Evolutionary conservation across 2,797 vertebrate genomes (phyloP).

Genomic region (Spinus olivaceus): DNA sequence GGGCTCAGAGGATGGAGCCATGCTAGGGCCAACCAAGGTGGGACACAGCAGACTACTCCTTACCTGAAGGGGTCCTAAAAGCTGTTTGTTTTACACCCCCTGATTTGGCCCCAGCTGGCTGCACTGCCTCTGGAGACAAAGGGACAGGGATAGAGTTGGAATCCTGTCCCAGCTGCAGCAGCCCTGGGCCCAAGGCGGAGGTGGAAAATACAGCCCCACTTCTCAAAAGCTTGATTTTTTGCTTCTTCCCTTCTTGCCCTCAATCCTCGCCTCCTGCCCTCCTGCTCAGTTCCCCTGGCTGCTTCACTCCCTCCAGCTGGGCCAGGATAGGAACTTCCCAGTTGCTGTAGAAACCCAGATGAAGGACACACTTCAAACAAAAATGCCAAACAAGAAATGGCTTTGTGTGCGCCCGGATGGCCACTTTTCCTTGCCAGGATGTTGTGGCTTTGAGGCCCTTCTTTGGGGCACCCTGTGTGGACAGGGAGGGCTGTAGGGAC

Average conservation of each 20-base stretch:
- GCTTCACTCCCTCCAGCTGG: neutral
- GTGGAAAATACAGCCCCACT: accelerated
- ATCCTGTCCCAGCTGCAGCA: neutral
- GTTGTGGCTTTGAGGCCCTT: neutral
- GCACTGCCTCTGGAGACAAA: accelerated
- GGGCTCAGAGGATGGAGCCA: neutral
- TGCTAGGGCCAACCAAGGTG: accelerated
- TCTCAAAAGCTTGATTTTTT: neutral
- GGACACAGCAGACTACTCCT: neutral
- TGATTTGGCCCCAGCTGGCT: neutral
- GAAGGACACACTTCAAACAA: slow-evolving; percentile 40
- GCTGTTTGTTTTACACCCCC: neutral
- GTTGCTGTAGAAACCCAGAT: slow-evolving; percentile 53
- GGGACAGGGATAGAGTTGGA: neutral
- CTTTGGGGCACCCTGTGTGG: neutral
- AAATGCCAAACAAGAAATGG: slow-evolving; percentile 8
- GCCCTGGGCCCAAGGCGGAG: neutral
- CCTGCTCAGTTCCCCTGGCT: neutral
- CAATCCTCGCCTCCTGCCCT: neutral
- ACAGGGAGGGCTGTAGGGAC: accelerated
- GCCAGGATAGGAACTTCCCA: slow-evolving; percentile 9
- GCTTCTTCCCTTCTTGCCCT: neutral
- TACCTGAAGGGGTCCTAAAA: neutral
- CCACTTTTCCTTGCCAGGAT: neutral
- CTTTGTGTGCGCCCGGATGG: neutral